Base-by-base conservation (phyloP, 2,888 invertebrate genomes). In the Agrotis segetum region DNA sequence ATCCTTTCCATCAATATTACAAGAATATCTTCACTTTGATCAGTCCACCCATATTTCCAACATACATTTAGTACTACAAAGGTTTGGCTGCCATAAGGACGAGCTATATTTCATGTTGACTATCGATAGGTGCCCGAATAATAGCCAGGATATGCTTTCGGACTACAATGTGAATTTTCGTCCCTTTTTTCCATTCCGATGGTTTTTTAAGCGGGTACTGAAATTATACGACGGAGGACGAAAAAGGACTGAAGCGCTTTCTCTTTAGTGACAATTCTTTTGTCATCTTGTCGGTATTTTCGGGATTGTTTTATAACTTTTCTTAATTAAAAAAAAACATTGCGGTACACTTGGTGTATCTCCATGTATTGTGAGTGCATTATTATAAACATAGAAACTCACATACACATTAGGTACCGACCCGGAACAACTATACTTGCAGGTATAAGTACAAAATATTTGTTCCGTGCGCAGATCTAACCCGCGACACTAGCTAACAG, bases 121-220 rank as follows among this genome's bases (percentile, higher is more conserved):
- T 69, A 65, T 75, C 68, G 74, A 79, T 82, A 82, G 62, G 63
- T 2, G 49, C 44, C 13, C 52, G n/a, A 66, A 77, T 79, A 77
- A 86, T 67, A 66, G 63, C 63, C 58, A 67, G 83, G 82, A 82
- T 81, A 74, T 83, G 81, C 79, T 47, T 60, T 59, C 70, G 68
- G 74, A 71, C 66, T 82, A 89, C 86, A 89, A 88, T 88, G 83
- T 73, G 81, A 83, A 77, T 76, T 81, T 71, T 79, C 59, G 63
- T 77, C 79, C 89, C 85, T 85, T 89, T 89, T 71, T 90, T 89
- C 88, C 89, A 70, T 74, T 78, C 72, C 84, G 85, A 81, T 89
- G 88, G 88, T 83, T 89, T 88, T 88, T 89, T 85, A 89, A 89
- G 88, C 85, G 84, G 77, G 78, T 74, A 79, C 71, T 67, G 68